Evolutionary conservation across 1,140 invertebrate species (phyloP).

Genomic region (Diorhabda sublineata): DNA sequence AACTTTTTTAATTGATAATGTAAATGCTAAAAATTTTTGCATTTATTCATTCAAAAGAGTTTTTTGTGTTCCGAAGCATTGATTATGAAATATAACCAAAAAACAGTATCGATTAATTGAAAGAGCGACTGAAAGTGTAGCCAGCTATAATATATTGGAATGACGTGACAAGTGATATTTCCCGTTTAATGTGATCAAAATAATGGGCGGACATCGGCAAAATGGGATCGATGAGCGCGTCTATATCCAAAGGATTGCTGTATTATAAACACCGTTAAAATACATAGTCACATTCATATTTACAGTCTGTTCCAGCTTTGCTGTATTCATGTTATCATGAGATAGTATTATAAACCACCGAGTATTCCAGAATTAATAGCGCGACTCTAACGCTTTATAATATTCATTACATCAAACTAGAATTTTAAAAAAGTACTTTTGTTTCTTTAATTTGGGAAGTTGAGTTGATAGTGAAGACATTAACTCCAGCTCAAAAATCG

Average conservation of each 20-base stretch:
- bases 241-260: slow-evolving; percentile 2
- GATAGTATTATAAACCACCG: background rate
- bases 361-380: no score
- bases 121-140: background rate
- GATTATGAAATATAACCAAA: background rate
- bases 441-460: no score
- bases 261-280: slow-evolving; percentile 1
- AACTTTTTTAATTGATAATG: background rate
- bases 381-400: no score
- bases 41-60: slow-evolving; percentile 1
- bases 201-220: slow-evolving; percentile 1
- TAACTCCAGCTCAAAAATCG: no score
- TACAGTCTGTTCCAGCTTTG: slow-evolving; percentile 1
- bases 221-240: slow-evolving; percentile 1
- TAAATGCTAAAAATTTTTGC: background rate
- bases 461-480: no score
- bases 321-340: background rate
- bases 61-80: background rate
- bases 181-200: slow-evolving; percentile 1
- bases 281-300: background rate
- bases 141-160: background rate
- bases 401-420: no score
- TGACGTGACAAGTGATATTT: slow-evolving; percentile 2
- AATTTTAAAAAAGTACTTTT: no score
- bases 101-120: background rate